Evolutionary conservation across 1,140 invertebrate species (phyloP).

Genomic region (Drosophila nebulosa): DNA sequence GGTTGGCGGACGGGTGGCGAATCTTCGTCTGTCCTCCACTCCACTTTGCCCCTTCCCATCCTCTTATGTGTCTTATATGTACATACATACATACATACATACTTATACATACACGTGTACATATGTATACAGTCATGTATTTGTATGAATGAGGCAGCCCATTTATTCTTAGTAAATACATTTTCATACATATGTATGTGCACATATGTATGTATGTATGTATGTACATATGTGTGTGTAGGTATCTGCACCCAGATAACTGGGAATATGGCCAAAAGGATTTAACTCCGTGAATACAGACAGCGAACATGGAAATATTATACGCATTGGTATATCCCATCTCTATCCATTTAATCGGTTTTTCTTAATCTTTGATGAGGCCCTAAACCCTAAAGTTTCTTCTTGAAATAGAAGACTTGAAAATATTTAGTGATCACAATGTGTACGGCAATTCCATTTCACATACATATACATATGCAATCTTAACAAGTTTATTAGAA

Average conservation of each 20-base stretch:
- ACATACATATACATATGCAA: no score
- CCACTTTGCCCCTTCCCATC: neutral
- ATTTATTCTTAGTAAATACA: neutral
- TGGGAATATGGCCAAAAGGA: neutral
- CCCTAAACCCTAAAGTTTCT: no score
- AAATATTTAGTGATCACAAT: no score
- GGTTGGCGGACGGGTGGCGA: constrained; percentile 40
- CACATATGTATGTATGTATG: neutral
- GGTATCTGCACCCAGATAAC: neutral
- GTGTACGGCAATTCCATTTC: no score
- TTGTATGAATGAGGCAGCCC: neutral
- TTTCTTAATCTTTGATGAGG: no score
- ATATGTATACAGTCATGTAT: constrained; percentile 2
- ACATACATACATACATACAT: neutral
- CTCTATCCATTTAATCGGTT: no score
- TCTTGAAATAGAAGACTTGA: no score
- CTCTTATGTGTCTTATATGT: neutral
- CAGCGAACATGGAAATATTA: neutral
- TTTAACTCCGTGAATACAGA: neutral
- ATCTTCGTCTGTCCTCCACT: neutral
- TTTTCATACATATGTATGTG: neutral
- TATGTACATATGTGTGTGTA: no score
- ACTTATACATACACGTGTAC: neutral
- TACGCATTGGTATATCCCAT: neutral
- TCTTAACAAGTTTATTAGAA: no score